Percentiles rank a stretch among this genome's conserved stretches.
phyloP scores from a whole-genome alignment of 2,888 invertebrate genomes.

The Exocentrus adspersus region DNA sequence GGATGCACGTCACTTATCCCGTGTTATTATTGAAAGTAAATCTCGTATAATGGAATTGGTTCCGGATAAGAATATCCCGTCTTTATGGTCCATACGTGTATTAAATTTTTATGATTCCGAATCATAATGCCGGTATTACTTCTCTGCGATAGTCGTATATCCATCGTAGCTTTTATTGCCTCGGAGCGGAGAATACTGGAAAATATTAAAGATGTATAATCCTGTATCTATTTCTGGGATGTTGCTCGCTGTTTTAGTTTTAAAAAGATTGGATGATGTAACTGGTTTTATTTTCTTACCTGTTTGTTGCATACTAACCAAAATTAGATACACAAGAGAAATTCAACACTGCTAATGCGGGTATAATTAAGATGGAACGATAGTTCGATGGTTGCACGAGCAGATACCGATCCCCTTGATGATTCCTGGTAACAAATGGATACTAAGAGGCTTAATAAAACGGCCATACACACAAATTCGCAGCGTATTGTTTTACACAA shows the following conservation, averaged over 20 bases:
- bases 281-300: too few species aligned
- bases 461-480: neutral
- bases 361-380: neutral
- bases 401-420: neutral
- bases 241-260: neutral
- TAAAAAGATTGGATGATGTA: neutral
- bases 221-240: neutral
- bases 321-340: too few species aligned
- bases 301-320: too few species aligned
- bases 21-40: conserved; percentile 20
- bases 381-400: neutral
- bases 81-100: conserved; percentile 19
- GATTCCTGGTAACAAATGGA: neutral
- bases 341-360: too few species aligned
- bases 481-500: conserved; percentile 6
- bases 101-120: conserved; percentile 16
- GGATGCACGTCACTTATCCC: neutral
- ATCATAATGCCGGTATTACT: conserved; percentile 10
- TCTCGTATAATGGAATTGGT: conserved; percentile 1
- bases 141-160: conserved; percentile 8
- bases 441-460: conserved; percentile 3
- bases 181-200: neutral
- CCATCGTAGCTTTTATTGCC: neutral
- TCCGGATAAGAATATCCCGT: conserved; percentile 9
- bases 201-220: neutral